Percentiles rank a stretch among this genome's conserved stretches.
phyloP scores from a whole-genome alignment of 2,797 vertebrate genomes.

The Anniella stebbinsi region DNA sequence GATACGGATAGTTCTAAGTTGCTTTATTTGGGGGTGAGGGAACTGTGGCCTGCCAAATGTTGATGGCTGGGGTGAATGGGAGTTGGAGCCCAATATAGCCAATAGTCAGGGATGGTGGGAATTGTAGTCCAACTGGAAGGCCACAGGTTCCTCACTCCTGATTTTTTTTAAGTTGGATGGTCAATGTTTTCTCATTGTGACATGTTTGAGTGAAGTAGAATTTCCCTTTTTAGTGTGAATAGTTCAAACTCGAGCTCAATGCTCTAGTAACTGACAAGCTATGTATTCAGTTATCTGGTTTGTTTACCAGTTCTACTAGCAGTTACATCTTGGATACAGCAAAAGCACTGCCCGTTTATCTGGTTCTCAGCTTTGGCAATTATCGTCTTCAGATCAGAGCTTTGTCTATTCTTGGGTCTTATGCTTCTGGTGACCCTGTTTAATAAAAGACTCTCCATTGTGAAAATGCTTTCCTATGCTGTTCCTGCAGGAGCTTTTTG shows the following conservation, averaged over 20 bases:
- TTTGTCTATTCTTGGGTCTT: constrained; percentile 90
- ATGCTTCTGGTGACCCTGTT: constrained; percentile 87
- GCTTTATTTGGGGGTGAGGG: neutral
- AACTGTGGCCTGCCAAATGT: neutral
- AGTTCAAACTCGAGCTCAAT: neutral
- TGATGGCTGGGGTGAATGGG: too few species aligned
- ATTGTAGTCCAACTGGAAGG: neutral
- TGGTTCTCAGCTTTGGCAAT: constrained; percentile 91
- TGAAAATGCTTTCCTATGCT: constrained; percentile 82
- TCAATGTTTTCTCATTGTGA: neutral
- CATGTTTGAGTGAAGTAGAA: neutral
- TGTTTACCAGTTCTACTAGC: constrained; percentile 86
- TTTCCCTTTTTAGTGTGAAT: neutral
- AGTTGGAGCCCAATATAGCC: neutral
- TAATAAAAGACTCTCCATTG: constrained; percentile 82
- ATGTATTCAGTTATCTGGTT: neutral
- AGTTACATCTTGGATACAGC: constrained; percentile 90
- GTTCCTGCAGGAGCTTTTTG: constrained; percentile 88
- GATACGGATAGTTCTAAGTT: neutral
- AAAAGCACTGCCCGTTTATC: constrained; percentile 85
- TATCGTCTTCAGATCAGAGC: constrained; percentile 92
- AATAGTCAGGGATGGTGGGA: neutral
- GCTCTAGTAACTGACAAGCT: neutral
- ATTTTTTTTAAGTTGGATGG: neutral
- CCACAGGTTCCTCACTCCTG: too few species aligned